phyloP scores from a whole-genome alignment of 2,888 invertebrate genomes.

The Acanthococcus lagerstroemiae region DNA sequence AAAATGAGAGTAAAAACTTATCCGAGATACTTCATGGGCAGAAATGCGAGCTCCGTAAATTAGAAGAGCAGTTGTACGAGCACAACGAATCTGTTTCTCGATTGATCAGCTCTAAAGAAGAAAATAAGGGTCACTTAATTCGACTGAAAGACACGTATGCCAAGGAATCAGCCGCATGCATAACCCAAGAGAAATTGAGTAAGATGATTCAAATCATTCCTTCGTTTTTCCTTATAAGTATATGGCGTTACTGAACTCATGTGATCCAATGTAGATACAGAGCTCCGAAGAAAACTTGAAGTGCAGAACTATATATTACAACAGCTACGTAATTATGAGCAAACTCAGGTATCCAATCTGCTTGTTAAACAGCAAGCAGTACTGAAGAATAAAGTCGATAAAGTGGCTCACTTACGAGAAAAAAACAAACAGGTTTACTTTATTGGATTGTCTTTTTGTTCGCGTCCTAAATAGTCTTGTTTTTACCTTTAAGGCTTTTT shows the following conservation, averaged over 20 bases:
- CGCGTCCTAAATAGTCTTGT: too few species aligned
- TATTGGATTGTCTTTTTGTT: too few species aligned
- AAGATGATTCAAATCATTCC: too few species aligned
- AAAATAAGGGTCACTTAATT: conserved; percentile 1
- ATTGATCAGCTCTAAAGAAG: conserved; percentile 18
- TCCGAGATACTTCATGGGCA: conserved; percentile 24
- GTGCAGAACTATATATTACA: conserved; percentile 48
- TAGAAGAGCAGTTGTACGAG: conserved; percentile 19
- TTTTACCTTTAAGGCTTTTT: too few species aligned
- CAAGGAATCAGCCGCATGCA: conserved; percentile 4
- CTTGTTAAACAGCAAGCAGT: conserved; percentile 54
- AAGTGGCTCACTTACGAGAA: conserved; percentile 47
- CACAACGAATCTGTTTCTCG: conserved; percentile 18
- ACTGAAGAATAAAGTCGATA: conserved; percentile 53
- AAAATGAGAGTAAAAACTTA: conserved; percentile 16
- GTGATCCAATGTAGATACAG: conserved; percentile 44
- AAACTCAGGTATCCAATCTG: conserved; percentile 53
- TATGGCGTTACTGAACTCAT: conserved; percentile 46
- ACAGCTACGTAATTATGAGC: conserved; percentile 54
- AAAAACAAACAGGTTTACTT: conserved; percentile 40
- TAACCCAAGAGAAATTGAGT: conserved; percentile 22
- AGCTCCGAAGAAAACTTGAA: conserved; percentile 50
- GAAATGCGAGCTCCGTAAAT: conserved; percentile 10
- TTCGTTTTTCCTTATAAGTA: not conserved
- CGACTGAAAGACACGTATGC: conserved; percentile 13